These are phyloP conservation scores for Thaumetopoea pityocampa DNA, from an alignment of 1,140 invertebrate species.

Conservation along the genomic window DNA sequence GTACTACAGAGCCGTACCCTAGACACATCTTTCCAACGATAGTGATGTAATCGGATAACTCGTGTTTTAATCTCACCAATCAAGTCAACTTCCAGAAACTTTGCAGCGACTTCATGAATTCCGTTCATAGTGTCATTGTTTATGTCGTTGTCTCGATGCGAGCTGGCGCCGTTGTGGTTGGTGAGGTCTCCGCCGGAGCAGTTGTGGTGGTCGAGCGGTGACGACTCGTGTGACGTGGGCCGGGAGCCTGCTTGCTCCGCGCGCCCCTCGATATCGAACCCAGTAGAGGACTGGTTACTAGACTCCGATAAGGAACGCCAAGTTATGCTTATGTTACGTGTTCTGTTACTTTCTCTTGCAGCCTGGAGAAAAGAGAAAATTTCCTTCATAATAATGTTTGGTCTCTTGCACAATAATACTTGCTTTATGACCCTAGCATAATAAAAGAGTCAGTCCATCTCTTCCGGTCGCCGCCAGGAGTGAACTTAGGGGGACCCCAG, in stretches of 20 bases:
- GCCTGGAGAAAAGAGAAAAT: conserved; percentile 25
- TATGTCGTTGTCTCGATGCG: conserved; percentile 28
- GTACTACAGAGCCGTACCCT: background rate
- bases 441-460: no score
- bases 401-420: no score
- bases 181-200: conserved; percentile 36
- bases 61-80: conserved; percentile 54
- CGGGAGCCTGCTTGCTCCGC: conserved; percentile 28
- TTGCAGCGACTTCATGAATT: conserved; percentile 31
- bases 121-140: conserved; percentile 31
- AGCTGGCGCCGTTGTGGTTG: conserved; percentile 38
- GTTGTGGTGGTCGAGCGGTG: conserved; percentile 38
- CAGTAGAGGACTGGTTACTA: conserved; percentile 65
- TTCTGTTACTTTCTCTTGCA: conserved; percentile 38
- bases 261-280: conserved; percentile 51
- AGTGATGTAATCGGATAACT: background rate
- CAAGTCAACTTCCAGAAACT: conserved; percentile 53
- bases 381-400: background rate
- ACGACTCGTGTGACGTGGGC: conserved; percentile 20
- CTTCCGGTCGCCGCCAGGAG: no score
- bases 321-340: conserved; percentile 59
- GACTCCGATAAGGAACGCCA: conserved; percentile 69
- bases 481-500: no score
- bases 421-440: no score
- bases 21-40: no score